These are phyloP conservation scores for Drosophila nr. medialis DNA, from an alignment of 2,888 invertebrate species.

Conservation along the genomic window DNA sequence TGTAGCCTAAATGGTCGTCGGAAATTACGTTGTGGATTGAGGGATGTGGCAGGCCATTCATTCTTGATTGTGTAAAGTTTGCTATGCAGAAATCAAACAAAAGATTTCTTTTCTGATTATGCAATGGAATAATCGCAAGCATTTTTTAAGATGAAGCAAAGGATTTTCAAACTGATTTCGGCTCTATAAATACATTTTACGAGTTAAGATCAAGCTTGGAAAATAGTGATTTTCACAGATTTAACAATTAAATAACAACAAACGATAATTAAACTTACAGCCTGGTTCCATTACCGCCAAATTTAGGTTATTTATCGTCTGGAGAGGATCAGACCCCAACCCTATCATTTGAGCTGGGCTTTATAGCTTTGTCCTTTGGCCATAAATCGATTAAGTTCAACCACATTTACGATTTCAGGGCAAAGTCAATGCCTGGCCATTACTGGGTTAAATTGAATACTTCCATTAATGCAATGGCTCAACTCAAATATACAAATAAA, in stretches of 20 bases:
- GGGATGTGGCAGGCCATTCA: constrained; percentile 29
- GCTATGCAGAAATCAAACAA: constrained; percentile 58
- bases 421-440: constrained; percentile 41
- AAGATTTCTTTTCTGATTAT: constrained; percentile 34
- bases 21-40: neutral
- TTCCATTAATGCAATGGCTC: constrained; percentile 40
- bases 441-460: constrained; percentile 52
- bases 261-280: neutral
- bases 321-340: neutral
- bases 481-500: constrained; percentile 66
- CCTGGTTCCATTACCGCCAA: neutral
- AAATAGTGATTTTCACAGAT: neutral
- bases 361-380: constrained; percentile 19
- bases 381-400: constrained; percentile 46
- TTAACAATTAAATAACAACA: neutral
- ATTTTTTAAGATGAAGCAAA: neutral
- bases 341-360: neutral
- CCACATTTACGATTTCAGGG: constrained; percentile 25
- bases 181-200: neutral
- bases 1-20: constrained; percentile 36
- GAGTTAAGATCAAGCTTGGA: neutral
- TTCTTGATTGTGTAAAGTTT: constrained; percentile 38
- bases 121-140: constrained; percentile 12
- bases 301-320: neutral
- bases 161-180: neutral